Conservation (phyloP, 2,888 invertebrate species). For the Apamea sordens region DNA sequence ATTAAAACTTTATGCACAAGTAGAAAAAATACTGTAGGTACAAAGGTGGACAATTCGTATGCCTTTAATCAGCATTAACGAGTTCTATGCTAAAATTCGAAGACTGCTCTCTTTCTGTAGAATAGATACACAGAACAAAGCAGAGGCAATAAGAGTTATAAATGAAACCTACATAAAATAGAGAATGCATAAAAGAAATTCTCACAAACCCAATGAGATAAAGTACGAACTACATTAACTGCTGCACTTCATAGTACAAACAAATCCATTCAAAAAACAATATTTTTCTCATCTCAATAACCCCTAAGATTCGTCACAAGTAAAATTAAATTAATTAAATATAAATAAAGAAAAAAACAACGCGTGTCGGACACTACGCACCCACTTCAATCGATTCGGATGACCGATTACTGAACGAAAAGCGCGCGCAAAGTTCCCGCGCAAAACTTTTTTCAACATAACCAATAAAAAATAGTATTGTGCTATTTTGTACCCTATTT, state of each 20-base stretch:
- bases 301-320: conserved; percentile 74
- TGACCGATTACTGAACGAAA: conserved; percentile 79
- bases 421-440: conserved; percentile 76
- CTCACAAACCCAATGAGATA: neutral
- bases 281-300: conserved; percentile 59
- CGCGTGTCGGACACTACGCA: conserved; percentile 84
- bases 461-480: conserved; percentile 18
- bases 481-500: conserved; percentile 22
- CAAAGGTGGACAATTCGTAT: neutral
- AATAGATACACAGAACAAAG: neutral
- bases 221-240: conserved; percentile 6
- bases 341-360: conserved; percentile 78
- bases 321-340: conserved; percentile 86
- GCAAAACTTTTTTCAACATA: conserved; percentile 69
- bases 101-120: neutral
- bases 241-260: conserved; percentile 37
- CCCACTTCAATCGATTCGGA: conserved; percentile 81
- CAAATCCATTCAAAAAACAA: conserved; percentile 61
- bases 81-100: neutral
- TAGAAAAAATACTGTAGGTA: too few species aligned
- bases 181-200: neutral
- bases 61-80: neutral
- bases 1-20: too few species aligned
- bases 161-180: neutral
- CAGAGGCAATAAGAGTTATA: neutral